Conservation (phyloP, 2,888 invertebrate genomes). For the Nomada ferruginata region DNA sequence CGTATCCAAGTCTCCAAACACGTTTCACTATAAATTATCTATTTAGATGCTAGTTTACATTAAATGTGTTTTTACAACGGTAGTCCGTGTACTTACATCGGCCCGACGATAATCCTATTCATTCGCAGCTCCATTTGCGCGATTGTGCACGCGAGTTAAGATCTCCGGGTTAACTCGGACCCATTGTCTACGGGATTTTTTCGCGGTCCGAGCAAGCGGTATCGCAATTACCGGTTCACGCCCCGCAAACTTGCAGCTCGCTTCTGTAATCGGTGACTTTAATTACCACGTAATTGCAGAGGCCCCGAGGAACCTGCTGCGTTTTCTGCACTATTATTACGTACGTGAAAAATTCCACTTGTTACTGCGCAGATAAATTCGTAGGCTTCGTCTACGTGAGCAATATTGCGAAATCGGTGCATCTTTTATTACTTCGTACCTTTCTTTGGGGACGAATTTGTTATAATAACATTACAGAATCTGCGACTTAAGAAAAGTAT, state of each 20-base stretch:
- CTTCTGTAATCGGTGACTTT: conserved; percentile 56
- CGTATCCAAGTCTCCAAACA: conserved; percentile 21
- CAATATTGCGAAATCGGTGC: no score
- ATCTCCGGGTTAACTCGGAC: conserved; percentile 51
- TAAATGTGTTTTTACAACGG: conserved; percentile 30
- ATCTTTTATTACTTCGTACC: no score
- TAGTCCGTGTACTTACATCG: conserved; percentile 40
- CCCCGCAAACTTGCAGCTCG: conserved; percentile 45
- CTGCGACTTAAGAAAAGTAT: no score
- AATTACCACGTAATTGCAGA: conserved; percentile 58
- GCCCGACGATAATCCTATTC: conserved; percentile 56
- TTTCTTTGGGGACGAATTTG: no score
- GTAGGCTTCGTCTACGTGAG: no score
- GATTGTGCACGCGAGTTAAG: conserved; percentile 63
- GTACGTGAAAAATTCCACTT: conserved; percentile 13
- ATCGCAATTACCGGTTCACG: conserved; percentile 66
- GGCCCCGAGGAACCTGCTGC: conserved; percentile 24
- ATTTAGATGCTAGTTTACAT: conserved; percentile 31
- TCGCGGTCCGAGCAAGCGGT: conserved; percentile 43
- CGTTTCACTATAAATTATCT: conserved; percentile 34
- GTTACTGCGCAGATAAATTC: background rate
- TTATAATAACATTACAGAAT: no score
- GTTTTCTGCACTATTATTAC: conserved; percentile 23
- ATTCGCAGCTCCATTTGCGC: conserved; percentile 55
- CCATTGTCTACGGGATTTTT: conserved; percentile 64